Percentiles rank a stretch among this genome's conserved stretches.
Evolutionary conservation across 2,888 invertebrate species (phyloP).

Genomic region (Linnaemya vulpina): DNA sequence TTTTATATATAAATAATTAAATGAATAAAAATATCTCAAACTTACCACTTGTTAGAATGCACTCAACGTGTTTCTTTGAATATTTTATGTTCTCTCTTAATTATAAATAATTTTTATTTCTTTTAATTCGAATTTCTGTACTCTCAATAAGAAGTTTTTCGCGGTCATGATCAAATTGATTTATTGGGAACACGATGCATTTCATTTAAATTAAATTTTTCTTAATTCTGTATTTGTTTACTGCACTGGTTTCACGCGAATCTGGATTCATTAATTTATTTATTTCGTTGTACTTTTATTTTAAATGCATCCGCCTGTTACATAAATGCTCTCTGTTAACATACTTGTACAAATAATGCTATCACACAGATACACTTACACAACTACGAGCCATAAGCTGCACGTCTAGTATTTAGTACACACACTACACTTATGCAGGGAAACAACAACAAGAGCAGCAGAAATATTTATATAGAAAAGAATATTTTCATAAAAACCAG

Average conservation of each 20-base stretch:
- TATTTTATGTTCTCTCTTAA: neutral
- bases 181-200: neutral
- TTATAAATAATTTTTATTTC: neutral
- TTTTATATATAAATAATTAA: no score
- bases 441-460: conserved; percentile 20
- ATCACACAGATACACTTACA: conserved; percentile 2
- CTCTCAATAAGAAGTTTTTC: neutral
- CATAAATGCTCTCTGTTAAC: conserved; percentile 29
- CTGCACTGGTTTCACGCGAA: conserved; percentile 1
- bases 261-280: conserved; percentile 13
- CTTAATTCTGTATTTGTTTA: conserved; percentile 1
- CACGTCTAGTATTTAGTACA: conserved; percentile 17
- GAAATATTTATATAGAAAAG: conserved; percentile 30
- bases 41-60: neutral
- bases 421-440: conserved; percentile 15
- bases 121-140: neutral
- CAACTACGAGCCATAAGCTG: neutral
- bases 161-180: neutral
- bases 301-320: neutral
- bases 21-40: neutral
- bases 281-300: conserved; percentile 4
- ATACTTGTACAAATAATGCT: conserved; percentile 15
- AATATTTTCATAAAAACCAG: conserved; percentile 63
- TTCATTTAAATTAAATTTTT: neutral
- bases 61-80: no score